phyloP scores from a whole-genome alignment of 2,113 vertebrate genomes.

The Atlantisia rogersi region DNA sequence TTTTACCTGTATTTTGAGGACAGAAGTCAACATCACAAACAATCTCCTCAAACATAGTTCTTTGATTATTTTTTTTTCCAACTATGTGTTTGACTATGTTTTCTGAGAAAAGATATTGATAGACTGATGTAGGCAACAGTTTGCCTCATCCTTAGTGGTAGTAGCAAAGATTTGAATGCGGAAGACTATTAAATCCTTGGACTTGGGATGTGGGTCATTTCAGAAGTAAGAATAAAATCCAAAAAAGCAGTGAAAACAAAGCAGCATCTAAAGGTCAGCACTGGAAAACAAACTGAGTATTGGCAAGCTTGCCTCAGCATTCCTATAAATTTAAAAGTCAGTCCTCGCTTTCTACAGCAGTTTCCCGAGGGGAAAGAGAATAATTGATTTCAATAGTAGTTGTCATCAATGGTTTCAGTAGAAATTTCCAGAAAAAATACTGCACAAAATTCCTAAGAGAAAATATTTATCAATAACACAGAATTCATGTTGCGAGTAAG shows the following conservation, averaged over 20 bases:
- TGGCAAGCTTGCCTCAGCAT: background rate
- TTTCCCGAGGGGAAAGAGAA: background rate
- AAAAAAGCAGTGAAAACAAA: background rate
- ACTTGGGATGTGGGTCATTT: background rate
- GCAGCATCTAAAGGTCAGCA: constrained; percentile 17
- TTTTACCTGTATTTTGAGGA: background rate
- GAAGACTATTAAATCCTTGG: background rate
- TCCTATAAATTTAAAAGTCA: constrained; percentile 19
- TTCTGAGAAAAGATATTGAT: background rate
- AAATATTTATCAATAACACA: background rate
- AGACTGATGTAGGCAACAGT: background rate
- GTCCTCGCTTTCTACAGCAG: background rate
- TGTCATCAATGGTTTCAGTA: background rate
- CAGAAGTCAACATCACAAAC: background rate
- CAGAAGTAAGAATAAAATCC: background rate
- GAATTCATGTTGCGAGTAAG: background rate
- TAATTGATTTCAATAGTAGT: background rate
- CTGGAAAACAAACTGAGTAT: background rate
- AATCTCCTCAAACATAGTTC: background rate
- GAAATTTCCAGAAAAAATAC: background rate
- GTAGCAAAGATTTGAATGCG: background rate
- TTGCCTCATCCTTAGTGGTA: background rate
- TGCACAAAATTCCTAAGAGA: background rate
- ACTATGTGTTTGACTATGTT: background rate
- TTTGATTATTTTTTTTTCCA: background rate